These are phyloP conservation scores for Beroe ovata DNA, from an alignment of 37 sponge, comb jelly and placozoan genomes.

Conservation along the genomic window DNA sequence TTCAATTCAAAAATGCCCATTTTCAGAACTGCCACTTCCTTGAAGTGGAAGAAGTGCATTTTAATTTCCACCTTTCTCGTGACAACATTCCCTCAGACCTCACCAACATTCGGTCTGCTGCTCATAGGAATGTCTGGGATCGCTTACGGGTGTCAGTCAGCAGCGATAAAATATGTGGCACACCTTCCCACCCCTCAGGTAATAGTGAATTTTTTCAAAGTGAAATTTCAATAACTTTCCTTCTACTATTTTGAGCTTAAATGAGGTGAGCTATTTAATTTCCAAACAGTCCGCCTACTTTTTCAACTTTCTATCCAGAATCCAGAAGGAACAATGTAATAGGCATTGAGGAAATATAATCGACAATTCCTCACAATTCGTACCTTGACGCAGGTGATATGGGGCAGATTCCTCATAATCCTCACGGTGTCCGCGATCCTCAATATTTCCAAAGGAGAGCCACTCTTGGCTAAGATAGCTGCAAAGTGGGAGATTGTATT, in stretches of 20 bases:
- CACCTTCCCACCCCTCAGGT: slow-evolving; percentile 48
- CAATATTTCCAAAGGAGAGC: slow-evolving; percentile 13
- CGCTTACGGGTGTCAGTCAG: slow-evolving; percentile 51
- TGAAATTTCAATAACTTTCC: not conserved
- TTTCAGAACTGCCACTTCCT: too few relatives aligned
- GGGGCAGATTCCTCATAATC: slow-evolving; percentile 51
- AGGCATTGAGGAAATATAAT: too few relatives aligned
- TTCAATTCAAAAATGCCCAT: too few relatives aligned
- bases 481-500: slow-evolving; percentile 52
- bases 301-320: too few relatives aligned
- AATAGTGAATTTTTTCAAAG: not conserved
- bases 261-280: too few relatives aligned
- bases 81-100: slow-evolving; percentile 16
- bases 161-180: slow-evolving; percentile 52
- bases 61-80: too few relatives aligned
- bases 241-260: too few relatives aligned
- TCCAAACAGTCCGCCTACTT: too few relatives aligned
- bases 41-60: too few relatives aligned
- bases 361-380: too few relatives aligned
- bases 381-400: slow-evolving; percentile 59
- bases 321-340: too few relatives aligned
- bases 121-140: slow-evolving; percentile 55
- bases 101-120: slow-evolving; percentile 40
- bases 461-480: slow-evolving; percentile 8
- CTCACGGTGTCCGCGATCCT: slow-evolving; percentile 60